Conservation (phyloP, 2,113 vertebrate species). For the Hydropotes inermis region DNA sequence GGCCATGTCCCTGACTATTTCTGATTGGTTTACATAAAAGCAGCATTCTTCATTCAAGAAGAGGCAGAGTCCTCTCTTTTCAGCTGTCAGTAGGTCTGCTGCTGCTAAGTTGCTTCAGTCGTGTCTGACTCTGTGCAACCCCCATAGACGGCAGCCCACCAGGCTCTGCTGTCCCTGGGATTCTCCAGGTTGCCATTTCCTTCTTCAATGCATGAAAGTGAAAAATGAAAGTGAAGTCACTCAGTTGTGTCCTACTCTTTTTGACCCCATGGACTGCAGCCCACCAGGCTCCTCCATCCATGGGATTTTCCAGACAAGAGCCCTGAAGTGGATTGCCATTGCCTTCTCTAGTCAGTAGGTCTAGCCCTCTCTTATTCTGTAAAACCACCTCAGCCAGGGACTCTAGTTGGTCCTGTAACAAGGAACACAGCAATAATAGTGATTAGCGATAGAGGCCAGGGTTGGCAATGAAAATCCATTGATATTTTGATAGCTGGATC, state of each 20-base stretch:
- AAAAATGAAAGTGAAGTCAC: no score
- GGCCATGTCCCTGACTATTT: background rate
- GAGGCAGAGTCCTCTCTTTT: background rate
- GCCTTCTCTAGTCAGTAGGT: background rate
- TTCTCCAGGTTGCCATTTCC: no score
- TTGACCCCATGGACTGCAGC: no score
- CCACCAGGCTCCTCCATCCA: no score
- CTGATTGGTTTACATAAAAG: background rate
- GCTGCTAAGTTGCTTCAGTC: no score
- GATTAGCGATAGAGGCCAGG: background rate
- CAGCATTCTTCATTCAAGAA: background rate
- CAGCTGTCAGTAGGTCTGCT: background rate
- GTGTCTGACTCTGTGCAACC: no score
- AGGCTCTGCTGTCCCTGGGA: no score
- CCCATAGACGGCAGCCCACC: fast-evolving
- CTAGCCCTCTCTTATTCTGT: background rate
- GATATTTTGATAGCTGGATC: background rate
- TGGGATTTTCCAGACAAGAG: no score
- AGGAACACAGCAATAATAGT: background rate
- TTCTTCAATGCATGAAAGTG: no score
- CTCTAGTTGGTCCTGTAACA: background rate
- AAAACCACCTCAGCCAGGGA: background rate
- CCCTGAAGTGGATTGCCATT: no score
- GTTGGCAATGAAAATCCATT: background rate
- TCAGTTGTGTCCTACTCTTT: no score